phyloP scores from a whole-genome alignment of 2,888 invertebrate genomes.

The Caenorhabditis sinica region DNA sequence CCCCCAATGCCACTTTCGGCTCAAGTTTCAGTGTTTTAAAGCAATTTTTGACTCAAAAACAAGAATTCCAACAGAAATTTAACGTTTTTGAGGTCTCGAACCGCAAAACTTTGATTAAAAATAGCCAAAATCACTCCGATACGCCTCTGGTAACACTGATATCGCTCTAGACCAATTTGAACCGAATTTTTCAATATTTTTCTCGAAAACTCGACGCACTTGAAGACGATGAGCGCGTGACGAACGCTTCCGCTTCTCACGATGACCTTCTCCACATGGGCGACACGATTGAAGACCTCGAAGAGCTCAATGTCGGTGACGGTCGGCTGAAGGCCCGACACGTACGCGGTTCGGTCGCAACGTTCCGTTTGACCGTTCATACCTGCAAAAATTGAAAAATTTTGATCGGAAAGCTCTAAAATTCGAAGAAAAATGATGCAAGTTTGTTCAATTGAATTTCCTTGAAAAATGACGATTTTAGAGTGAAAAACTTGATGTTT shows the following conservation, averaged over 20 bases:
- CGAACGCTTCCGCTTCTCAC: conserved; percentile 51
- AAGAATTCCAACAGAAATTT: not conserved
- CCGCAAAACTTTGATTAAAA: not conserved
- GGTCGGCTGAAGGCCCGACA: conserved; percentile 59
- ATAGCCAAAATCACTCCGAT: not conserved
- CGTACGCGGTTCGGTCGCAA: conserved; percentile 66
- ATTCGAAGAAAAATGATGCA: not conserved
- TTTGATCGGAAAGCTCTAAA: not conserved
- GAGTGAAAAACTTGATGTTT: conserved; percentile 2
- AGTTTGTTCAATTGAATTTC: not conserved
- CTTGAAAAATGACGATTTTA: not conserved
- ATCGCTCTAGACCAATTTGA: not conserved
- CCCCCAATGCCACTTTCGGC: no score
- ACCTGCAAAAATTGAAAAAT: not conserved
- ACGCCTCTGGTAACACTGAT: no score
- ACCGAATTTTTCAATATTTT: not conserved
- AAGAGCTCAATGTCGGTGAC: conserved; percentile 65
- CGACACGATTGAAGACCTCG: conserved; percentile 61
- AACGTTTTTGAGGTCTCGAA: not conserved
- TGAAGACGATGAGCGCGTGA: conserved; percentile 65
- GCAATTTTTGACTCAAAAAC: no score
- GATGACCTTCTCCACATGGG: conserved; percentile 68
- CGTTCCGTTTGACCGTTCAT: conserved; percentile 65
- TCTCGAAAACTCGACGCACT: conserved; percentile 28
- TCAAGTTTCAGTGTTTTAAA: no score